These are phyloP conservation scores for Cheilosia impressa DNA, from an alignment of 2,888 invertebrate species.

Conservation along the genomic window DNA sequence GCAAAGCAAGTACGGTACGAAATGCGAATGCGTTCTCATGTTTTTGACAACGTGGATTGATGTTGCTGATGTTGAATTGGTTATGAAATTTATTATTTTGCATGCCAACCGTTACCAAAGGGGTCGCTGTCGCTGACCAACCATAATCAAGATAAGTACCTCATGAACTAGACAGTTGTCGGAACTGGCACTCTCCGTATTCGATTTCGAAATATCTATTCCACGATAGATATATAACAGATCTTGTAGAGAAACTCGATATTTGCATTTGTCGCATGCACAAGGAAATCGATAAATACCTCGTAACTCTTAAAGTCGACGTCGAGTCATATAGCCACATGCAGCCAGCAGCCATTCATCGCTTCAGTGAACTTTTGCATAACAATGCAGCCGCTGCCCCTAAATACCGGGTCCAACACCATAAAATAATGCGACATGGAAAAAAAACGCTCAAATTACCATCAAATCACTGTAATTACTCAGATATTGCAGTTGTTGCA, in stretches of 20 bases:
- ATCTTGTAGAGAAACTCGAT: neutral
- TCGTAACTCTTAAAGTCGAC: neutral
- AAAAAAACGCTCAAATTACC: slow-evolving; percentile 63
- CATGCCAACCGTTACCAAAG: too few species aligned
- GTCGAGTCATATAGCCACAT: neutral
- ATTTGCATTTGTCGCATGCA: neutral
- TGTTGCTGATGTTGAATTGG: too few species aligned
- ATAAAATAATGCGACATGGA: neutral
- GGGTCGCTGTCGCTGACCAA: neutral
- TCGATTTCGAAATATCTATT: neutral
- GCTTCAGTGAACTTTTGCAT: slow-evolving; percentile 33
- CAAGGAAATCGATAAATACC: slow-evolving; percentile 11
- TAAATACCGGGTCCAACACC: slow-evolving; percentile 11
- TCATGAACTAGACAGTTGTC: neutral
- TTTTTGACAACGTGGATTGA: too few species aligned
- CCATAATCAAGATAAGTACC: neutral
- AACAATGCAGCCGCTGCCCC: slow-evolving; percentile 34
- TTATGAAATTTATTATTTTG: too few species aligned
- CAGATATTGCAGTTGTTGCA: slow-evolving; percentile 47
- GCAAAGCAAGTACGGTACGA: too few species aligned
- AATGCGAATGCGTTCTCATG: too few species aligned
- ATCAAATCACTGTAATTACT: slow-evolving; percentile 61
- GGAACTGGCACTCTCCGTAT: neutral
- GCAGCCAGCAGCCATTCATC: slow-evolving; percentile 14
- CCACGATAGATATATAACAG: neutral